Evolutionary conservation across 2,888 invertebrate genomes (phyloP).

Genomic region (Aphidius colemani): DNA sequence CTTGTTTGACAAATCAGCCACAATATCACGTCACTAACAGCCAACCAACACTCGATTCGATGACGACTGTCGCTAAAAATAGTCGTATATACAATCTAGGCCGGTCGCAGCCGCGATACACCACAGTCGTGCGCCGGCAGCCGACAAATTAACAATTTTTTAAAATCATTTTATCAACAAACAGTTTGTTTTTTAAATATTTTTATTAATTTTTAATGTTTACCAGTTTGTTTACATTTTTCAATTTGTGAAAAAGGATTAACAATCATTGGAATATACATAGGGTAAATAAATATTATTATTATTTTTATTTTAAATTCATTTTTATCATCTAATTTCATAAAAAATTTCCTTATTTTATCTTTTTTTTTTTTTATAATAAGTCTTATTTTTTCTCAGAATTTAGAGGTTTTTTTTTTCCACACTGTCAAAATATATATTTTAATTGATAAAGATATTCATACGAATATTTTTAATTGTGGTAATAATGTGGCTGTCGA

Average conservation of each 20-base stretch:
- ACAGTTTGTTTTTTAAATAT: background rate
- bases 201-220: background rate
- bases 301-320: background rate
- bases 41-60: slow-evolving; percentile 43
- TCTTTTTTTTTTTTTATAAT: background rate
- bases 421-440: no score
- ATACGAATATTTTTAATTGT: background rate
- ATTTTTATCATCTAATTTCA: background rate
- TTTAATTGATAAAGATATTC: background rate
- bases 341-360: background rate
- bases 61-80: slow-evolving; percentile 57
- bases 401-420: no score
- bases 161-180: slow-evolving; percentile 3
- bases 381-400: no score
- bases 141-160: slow-evolving; percentile 40
- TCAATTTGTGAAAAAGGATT: background rate
- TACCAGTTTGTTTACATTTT: slow-evolving; percentile 1
- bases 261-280: background rate
- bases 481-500: background rate
- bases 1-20: slow-evolving; percentile 33
- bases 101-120: slow-evolving; percentile 54
- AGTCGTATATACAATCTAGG: slow-evolving; percentile 55
- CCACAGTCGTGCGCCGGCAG: slow-evolving; percentile 59
- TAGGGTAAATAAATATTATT: background rate
- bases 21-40: slow-evolving; percentile 43